Evolutionary conservation across 2,888 invertebrate genomes (phyloP).

Genomic region (Drosophila cognata): DNA sequence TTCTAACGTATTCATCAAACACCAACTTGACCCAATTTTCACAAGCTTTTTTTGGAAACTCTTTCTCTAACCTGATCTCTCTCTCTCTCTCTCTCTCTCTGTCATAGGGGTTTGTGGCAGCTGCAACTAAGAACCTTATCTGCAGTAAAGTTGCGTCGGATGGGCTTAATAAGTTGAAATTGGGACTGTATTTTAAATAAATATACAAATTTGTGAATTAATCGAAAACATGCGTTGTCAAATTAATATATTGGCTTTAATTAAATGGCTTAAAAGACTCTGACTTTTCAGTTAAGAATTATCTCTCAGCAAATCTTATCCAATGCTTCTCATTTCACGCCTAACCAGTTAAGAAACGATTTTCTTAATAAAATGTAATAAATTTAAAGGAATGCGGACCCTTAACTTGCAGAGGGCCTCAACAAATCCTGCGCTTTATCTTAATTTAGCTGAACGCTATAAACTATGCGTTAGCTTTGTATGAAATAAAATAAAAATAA

Average conservation of each 20-base stretch:
- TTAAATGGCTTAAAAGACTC: not conserved
- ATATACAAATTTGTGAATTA: not conserved
- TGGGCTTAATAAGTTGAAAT: not conserved
- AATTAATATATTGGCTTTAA: not conserved
- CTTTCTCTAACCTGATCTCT: not conserved
- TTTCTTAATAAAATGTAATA: too few species aligned
- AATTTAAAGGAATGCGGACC: too few species aligned
- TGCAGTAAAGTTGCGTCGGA: not conserved
- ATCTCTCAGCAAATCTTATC: not conserved
- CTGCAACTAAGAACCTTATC: not conserved
- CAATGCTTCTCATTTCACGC: not conserved
- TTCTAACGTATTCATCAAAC: constrained; percentile 42
- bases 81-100: not conserved
- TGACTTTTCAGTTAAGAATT: not conserved
- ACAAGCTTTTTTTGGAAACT: not conserved
- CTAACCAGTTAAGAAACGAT: not conserved
- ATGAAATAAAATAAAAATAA: not conserved
- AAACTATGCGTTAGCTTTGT: not conserved
- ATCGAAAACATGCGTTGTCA: not conserved
- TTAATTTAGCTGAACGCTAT: not conserved
- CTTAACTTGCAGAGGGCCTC: not conserved
- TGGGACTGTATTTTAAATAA: not conserved
- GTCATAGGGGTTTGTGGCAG: not conserved
- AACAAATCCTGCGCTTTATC: too few species aligned
- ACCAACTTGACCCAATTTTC: constrained; percentile 61